phyloP scores from a whole-genome alignment of 2,797 vertebrate genomes.

The Hippopotamyrus pictus region DNA sequence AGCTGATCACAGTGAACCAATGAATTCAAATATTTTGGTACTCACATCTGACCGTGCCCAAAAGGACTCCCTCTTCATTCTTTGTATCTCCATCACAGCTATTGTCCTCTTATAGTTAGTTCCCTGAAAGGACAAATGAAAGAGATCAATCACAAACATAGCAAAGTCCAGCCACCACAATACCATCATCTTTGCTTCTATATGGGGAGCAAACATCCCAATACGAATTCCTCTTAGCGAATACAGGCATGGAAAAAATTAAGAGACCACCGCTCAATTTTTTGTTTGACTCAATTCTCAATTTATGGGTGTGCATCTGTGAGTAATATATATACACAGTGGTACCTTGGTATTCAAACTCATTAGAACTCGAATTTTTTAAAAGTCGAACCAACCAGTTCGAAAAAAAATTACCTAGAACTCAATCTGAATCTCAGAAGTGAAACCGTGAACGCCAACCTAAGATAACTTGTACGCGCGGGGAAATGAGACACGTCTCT shows the following conservation, averaged over 20 bases:
- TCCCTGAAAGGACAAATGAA: conserved; percentile 51
- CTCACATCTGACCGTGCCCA: conserved; percentile 80
- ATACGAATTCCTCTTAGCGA: not conserved
- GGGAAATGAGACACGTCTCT: too few species aligned
- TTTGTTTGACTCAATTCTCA: not conserved
- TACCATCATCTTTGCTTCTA: not conserved
- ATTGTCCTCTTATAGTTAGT: conserved; percentile 85
- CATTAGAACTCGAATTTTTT: too few species aligned
- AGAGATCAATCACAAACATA: not conserved
- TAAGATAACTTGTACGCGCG: too few species aligned
- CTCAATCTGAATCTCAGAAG: too few species aligned
- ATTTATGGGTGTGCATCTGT: not conserved
- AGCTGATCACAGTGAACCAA: not conserved
- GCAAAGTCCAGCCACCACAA: not conserved
- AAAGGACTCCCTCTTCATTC: conserved; percentile 76
- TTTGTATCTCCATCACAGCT: conserved; percentile 76
- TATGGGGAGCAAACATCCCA: not conserved
- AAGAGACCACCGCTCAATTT: not conserved
- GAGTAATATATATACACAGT: too few species aligned
- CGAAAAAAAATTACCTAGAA: too few species aligned
- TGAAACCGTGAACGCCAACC: too few species aligned
- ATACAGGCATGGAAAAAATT: not conserved
- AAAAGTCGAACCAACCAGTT: too few species aligned
- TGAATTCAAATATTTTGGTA: not conserved
- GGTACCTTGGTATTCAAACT: too few species aligned